phyloP scores from a whole-genome alignment of 2,888 invertebrate genomes.

The Camponotus fellah region DNA sequence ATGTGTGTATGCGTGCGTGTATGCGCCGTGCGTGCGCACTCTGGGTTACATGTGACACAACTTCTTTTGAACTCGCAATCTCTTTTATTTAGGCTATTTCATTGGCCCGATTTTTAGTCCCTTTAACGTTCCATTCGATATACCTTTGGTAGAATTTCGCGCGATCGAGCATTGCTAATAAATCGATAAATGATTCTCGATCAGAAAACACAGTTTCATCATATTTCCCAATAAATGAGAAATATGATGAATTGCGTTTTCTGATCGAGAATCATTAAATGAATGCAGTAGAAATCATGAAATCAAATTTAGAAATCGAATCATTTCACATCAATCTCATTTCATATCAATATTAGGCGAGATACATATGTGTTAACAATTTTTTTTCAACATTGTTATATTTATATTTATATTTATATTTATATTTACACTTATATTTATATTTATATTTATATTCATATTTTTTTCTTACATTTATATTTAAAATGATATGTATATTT shows the following conservation, averaged over 20 bases:
- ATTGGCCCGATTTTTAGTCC: slow-evolving; percentile 19
- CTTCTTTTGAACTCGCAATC: slow-evolving; percentile 39
- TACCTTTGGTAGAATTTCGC: slow-evolving; percentile 35
- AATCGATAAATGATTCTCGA: too few species aligned
- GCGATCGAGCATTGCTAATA: slow-evolving; percentile 32
- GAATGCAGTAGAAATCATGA: background rate
- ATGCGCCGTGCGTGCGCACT: background rate
- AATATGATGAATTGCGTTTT: background rate
- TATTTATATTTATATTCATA: too few species aligned
- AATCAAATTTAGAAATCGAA: background rate
- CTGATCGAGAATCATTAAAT: slow-evolving; percentile 1
- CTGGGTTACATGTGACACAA: slow-evolving; percentile 14
- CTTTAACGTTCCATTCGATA: slow-evolving; percentile 22
- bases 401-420: too few species aligned
- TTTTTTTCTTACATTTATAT: too few species aligned
- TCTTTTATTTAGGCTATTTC: slow-evolving; percentile 48
- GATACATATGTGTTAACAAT: background rate
- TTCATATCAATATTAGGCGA: background rate
- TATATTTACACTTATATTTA: too few species aligned
- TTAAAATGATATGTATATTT: too few species aligned
- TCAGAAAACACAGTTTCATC: too few species aligned
- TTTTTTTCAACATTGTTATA: too few species aligned
- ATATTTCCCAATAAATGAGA: too few species aligned
- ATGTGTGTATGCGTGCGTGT: too few species aligned
- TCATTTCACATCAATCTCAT: background rate